Evolutionary conservation across 2,888 invertebrate genomes (phyloP).

Genomic region (Agrilus mali): DNA sequence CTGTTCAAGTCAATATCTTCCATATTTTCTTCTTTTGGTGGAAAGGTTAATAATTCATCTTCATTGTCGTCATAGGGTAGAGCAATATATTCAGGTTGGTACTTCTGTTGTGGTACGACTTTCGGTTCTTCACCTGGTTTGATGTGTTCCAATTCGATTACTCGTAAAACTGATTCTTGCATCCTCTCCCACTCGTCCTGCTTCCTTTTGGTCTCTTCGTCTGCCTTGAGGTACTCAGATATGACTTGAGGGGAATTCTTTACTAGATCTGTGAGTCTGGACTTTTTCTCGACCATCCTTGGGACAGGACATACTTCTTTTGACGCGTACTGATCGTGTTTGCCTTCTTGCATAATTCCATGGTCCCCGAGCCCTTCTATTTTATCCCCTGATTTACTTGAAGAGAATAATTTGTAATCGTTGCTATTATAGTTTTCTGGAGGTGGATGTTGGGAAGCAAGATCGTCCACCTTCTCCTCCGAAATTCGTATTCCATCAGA

Average conservation of each 20-base stretch:
- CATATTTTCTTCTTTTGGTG: conserved; percentile 6
- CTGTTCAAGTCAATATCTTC: conserved; percentile 9
- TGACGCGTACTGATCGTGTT: too few relatives aligned
- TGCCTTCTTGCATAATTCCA: too few relatives aligned
- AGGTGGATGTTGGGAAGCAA: too few relatives aligned
- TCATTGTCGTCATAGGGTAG: conserved; percentile 5
- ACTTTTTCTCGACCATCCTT: conserved; percentile 35
- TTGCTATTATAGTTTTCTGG: too few relatives aligned
- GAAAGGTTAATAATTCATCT: conserved; percentile 4
- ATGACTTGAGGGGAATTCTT: conserved; percentile 30
- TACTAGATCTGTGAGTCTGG: conserved; percentile 29
- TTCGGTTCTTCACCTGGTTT: conserved; percentile 8
- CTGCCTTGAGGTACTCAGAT: conserved; percentile 18
- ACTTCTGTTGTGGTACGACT: conserved; percentile 1
- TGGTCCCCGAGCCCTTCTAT: too few relatives aligned
- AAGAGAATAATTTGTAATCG: too few relatives aligned
- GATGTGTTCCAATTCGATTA: conserved; percentile 18
- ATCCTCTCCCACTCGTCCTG: conserved; percentile 22
- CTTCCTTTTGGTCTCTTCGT: conserved; percentile 16
- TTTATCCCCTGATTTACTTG: too few relatives aligned
- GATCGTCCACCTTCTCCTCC: too few relatives aligned
- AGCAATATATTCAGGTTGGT: conserved; percentile 7
- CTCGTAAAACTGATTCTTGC: conserved; percentile 21
- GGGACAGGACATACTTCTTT: conserved; percentile 6
- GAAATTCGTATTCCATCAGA: too few relatives aligned